Conservation (phyloP, 2,113 vertebrate genomes). For the Malaclemys terrapin region DNA sequence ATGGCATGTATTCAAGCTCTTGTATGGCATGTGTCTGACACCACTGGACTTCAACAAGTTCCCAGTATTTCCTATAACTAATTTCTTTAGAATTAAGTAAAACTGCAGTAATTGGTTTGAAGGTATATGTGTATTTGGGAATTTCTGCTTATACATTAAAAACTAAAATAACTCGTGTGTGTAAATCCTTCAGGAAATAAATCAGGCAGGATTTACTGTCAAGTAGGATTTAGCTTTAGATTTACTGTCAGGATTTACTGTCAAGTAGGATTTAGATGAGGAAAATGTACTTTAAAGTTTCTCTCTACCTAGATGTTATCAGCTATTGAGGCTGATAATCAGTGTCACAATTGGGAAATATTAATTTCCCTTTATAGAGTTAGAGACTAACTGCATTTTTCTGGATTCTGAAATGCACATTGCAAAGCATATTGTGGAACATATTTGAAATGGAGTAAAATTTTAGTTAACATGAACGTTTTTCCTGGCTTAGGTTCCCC, state of each 20-base stretch:
- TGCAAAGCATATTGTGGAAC: neutral
- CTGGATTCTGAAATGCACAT: neutral
- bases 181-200: neutral
- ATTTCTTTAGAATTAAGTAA: neutral
- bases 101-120: neutral
- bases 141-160: too few relatives aligned
- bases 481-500: neutral
- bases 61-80: neutral
- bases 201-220: neutral
- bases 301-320: neutral
- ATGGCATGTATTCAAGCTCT: neutral
- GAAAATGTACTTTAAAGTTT: neutral
- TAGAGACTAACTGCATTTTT: neutral
- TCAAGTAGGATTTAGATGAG: neutral
- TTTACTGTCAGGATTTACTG: neutral
- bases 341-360: neutral
- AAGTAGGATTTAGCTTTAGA: neutral
- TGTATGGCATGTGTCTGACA: neutral
- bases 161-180: too few relatives aligned
- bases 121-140: neutral
- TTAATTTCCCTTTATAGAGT: neutral
- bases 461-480: neutral
- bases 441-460: neutral
- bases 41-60: neutral
- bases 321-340: neutral